These are phyloP conservation scores for Ceratotherium simum DNA, from an alignment of 2,113 vertebrate genomes.

Conservation along the genomic window DNA sequence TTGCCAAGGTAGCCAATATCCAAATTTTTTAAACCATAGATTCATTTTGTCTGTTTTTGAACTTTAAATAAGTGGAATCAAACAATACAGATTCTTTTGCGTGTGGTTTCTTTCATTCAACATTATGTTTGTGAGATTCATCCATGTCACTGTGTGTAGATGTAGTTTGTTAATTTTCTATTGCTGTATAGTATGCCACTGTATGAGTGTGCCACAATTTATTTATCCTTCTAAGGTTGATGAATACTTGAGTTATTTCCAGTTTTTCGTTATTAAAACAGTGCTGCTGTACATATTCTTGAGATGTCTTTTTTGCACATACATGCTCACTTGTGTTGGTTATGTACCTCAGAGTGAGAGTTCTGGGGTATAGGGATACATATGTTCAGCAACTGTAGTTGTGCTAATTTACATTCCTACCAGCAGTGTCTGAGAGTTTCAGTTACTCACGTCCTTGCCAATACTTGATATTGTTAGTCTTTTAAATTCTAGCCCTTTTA, in stretches of 20 bases:
- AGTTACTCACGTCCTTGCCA: not conserved
- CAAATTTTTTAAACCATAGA: conserved; percentile 25
- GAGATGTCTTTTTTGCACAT: not conserved
- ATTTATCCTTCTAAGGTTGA: conserved; percentile 12
- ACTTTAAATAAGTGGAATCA: conserved; percentile 13
- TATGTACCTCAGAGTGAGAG: not conserved
- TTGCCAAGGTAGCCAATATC: not conserved
- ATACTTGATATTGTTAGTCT: conserved; percentile 7
- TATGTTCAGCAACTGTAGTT: not conserved
- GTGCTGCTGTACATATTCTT: not conserved
- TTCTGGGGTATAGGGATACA: not conserved
- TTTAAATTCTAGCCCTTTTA: conserved; percentile 16
- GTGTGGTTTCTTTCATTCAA: conserved; percentile 29
- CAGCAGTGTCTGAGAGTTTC: not conserved
- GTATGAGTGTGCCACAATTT: not conserved
- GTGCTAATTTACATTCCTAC: not conserved
- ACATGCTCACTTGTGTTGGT: not conserved
- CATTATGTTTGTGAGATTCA: conserved; percentile 17
- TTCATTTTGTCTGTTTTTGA: conserved; percentile 7
- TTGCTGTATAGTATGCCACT: conserved; percentile 13
- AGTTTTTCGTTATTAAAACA: not conserved
- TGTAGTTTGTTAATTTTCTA: conserved; percentile 17
- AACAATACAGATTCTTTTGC: conserved; percentile 3
- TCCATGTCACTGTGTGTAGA: not conserved
- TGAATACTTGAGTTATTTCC: conserved; percentile 21